Evolutionary conservation across 2,113 vertebrate genomes (phyloP), one percentile per base, ranked within the genome.

Genomic region (Pomatorhinus ruficollis): DNA sequence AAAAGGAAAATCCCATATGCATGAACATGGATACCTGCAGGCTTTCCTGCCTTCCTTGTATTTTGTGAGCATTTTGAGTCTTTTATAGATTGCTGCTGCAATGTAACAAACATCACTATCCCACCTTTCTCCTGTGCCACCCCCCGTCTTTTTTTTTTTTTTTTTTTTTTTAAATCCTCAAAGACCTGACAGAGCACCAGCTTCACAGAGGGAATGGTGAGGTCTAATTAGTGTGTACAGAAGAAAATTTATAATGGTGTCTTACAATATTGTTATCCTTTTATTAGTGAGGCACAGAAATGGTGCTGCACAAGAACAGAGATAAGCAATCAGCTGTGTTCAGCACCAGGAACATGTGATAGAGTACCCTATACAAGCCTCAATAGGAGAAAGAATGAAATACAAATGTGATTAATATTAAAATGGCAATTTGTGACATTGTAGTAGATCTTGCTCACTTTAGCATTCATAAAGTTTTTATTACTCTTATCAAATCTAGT

Each of bases 61-160:
- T 12, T 20, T 54, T 30, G 16, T 21, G 42, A 56, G 20, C 3
- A 3, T 71, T 83, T 86, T 39, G 27, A 88, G 23, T 35, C 15
- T 78, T 81, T 49, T 39, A 4, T 31, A 53, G 31, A 12, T 47
- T 15, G 6, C 22, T 40, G 37, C 3, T 87, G 10, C 16, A 65
- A 30, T 42, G 37, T 78, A 44, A 53, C 28, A 28, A 56, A 22
- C 16, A n/a, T 30, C 16, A 21, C 6, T 42, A 4, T 57, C 28
- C 11, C 24, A 47, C 19, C 11, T 57, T 56, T 76, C 15, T 61
- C 21, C 57, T 45, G 21, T 59, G 25, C 53, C 53, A 47, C 5
- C 6, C 15, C 8, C 21, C 1, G 0, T 8, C 3, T 2, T 30
- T 33, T 35, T 8, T 35, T 27, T 35, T 8, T 35, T 27, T 53